These are phyloP conservation scores for Sycophila sp. DNA, from an alignment of 1,140 invertebrate species.

Conservation along the genomic window DNA sequence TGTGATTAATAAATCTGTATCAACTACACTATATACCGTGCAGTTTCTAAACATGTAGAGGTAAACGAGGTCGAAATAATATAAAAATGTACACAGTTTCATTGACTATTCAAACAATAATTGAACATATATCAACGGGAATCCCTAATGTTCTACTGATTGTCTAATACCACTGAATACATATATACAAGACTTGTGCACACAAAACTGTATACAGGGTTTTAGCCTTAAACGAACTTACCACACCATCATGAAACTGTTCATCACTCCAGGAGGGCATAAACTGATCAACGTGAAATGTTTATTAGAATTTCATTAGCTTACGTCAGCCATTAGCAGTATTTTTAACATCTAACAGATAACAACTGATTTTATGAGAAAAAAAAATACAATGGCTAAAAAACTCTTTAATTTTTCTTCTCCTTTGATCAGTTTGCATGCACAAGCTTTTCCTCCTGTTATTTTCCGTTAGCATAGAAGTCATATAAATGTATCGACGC, in stretches of 20 bases:
- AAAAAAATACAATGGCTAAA: constrained; percentile 27
- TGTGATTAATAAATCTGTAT: background rate
- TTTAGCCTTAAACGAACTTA: constrained; percentile 72
- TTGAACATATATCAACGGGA: constrained; percentile 1
- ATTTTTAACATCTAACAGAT: constrained; percentile 17
- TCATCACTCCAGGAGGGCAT: constrained; percentile 86
- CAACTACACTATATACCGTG: constrained; percentile 20
- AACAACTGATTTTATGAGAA: constrained; percentile 6
- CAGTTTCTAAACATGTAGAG: constrained; percentile 23
- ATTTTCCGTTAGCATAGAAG: background rate
- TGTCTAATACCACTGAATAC: constrained; percentile 34
- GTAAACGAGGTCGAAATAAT: background rate
- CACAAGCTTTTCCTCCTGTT: constrained; percentile 61
- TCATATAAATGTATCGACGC: background rate
- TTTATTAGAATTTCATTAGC: constrained; percentile 56
- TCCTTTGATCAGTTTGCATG: constrained; percentile 62
- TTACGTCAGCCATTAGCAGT: constrained; percentile 23
- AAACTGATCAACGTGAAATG: constrained; percentile 73
- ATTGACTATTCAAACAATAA: constrained; percentile 1
- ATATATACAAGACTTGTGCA: constrained; percentile 65
- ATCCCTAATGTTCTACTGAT: constrained; percentile 14
- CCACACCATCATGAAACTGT: constrained; percentile 89
- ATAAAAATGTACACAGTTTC: background rate
- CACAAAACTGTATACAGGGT: constrained; percentile 65
- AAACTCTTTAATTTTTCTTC: constrained; percentile 37